Evolutionary conservation across 2,888 invertebrate species (phyloP), one percentile per base, ranked within the genome.

Genomic region (Diaphora mendica): DNA sequence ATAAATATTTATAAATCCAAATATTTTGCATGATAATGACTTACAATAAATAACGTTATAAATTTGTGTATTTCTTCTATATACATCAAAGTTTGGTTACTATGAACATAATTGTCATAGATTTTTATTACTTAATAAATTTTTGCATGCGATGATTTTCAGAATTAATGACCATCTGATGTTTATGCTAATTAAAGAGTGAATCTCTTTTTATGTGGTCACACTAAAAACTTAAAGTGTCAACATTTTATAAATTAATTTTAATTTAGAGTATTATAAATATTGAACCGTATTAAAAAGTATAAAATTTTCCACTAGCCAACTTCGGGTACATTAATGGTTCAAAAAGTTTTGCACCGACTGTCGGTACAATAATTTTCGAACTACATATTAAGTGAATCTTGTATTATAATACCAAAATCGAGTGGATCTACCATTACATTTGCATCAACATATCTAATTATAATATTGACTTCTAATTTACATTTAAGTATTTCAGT

Each of bases 21-120:
- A 51, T 44, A 51, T 68, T 76, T 75, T 68, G 65, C 78, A 78
- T 77, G 67, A 55, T 68, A 30, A 80, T 82, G 71, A 70, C 68
- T 72, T 68, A 51, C 59, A 55, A 55, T 55, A 68, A 72, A 74
- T 66, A 77, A 70, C 48, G 44, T 44, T 66, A 55, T 75, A 75
- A 70, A 75, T 75, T 64, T 20, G 35, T 65, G n/a, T n/a, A 67
- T 72, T 74, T 77, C 33, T 74, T 77, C 33, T 42, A 33, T 72
- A 44, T 51, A 68, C 72, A 55, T 73, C 55, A 67, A 71, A 51
- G 13, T 64, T n/a, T 42, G 26, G 44, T 39, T 51, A 2, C 5
- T 62, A n/a, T 59, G 3, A 39, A 59, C 33, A 48, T 23, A 71
- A 26, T 69, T 69, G 35, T 69, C 48, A 44, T 26, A 68, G 44